Evolutionary conservation across 2,113 vertebrate species (phyloP), one percentile per base, ranked within the genome.

Genomic region (Thryonomys swinderianus): DNA sequence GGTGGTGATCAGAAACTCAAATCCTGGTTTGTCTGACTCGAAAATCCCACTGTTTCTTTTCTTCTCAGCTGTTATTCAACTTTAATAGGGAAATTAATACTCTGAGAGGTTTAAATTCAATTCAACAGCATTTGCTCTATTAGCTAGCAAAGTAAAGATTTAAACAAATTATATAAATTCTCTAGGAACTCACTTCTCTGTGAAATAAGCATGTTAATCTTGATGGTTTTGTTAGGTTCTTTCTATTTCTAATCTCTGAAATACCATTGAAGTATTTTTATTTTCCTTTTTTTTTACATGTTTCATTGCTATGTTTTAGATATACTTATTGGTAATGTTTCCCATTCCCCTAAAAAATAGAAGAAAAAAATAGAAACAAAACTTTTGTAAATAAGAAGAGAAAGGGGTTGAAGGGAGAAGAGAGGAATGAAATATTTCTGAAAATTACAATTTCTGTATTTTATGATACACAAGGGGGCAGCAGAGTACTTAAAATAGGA

Each of bases 381-480:
- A 27, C 40, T 16, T 74, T 30, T 25, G 40, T 45, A 45, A 74
- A 45, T 45, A 27, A 74, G 25, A 23, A 42, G 40, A 25, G 25
- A 12, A 74, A 45, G 71, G 12, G 40, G 6, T 74, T 74, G 66
- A 74, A 74, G 21, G 37, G 21, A 42, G 21, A 23, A 23, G 14
- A 42, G 11, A 40, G 32, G 32, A 66, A 66, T 34, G 32, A 42
- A 48, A 14, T 48, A 14, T 48, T 82, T 95, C 45, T 81, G 37
- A 81, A 81, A 69, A 42, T 80, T 57, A n/a, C 4, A 59, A 11
- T 18, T 10, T 42, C 32, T 57, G 4, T 34, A 42, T 79, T 83
- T 84, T 62, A 61, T 93, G 40, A 11, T 85, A 91, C 98, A 97
- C 97, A 79, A 97, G 98, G 55, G 97, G 98, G 98, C 98, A 97